A percentile compares a stretch with the other conserved stretches of the same genome.
Evolutionary conservation across 2,113 vertebrate genomes (phyloP).

Genomic region (Capreolus pygargus): DNA sequence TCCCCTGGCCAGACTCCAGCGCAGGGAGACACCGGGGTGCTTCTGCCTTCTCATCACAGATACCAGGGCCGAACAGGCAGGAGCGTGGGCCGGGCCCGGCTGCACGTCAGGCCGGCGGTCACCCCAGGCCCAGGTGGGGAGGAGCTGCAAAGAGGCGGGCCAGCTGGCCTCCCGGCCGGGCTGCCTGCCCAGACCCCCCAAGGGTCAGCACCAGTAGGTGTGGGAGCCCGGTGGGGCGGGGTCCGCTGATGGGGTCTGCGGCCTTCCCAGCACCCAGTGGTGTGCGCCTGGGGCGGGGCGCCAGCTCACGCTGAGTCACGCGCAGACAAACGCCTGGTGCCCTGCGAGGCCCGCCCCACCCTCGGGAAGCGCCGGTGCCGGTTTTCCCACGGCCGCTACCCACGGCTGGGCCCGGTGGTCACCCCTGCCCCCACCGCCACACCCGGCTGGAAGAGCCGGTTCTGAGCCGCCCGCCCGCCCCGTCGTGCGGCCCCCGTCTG

Average conservation of each 20-base stretch:
- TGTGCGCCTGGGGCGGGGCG: neutral
- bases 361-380: slow-evolving; percentile 77
- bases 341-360: slow-evolving; percentile 73
- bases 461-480: neutral
- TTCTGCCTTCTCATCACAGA: neutral
- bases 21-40: neutral
- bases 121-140: neutral
- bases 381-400: slow-evolving; percentile 81
- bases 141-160: neutral
- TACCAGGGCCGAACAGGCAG: neutral
- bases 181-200: neutral
- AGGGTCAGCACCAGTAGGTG: neutral
- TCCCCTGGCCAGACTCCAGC: neutral
- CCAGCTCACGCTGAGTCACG: slow-evolving; percentile 82
- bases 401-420: neutral
- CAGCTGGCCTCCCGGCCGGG: too few relatives aligned
- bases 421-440: slow-evolving; percentile 1
- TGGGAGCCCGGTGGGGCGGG: rapidly evolving
- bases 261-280: neutral
- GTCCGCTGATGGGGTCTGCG: neutral
- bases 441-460: slow-evolving; percentile 54
- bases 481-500: neutral
- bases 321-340: slow-evolving; percentile 73
- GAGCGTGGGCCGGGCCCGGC: neutral
- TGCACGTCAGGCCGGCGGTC: neutral